Base-by-base conservation (phyloP, 2,888 invertebrate genomes). In the Parasteatoda lunata region DNA sequence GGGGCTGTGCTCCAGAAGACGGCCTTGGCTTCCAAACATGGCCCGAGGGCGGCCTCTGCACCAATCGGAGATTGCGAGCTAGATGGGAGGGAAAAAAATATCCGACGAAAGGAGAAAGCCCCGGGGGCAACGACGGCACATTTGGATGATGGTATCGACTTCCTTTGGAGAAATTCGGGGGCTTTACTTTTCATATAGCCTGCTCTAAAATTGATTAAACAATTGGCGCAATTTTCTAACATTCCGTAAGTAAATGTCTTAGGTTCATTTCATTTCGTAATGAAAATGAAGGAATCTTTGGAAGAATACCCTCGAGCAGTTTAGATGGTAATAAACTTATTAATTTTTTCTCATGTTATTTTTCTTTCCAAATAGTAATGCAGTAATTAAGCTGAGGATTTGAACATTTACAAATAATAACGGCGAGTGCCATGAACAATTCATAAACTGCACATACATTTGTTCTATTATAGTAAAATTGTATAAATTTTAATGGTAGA, bases 91-190 rank as follows among this genome's bases (percentile, higher is more conserved):
- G 45, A 30, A 48, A 66, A 82, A 78, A 78, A 80, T 76, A 71
- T 76, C 75, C 80, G 65, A 52, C 71, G 52, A 47, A 68, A 72
- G 64, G 70, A 76, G 75, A 68, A 30, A 4, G 64, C 45, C 79
- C 84, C 49, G 7, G 49, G 47, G 84, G 70, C 70, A 64, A 70
- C 71, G 81, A 81, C 77, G 72, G 70, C 75, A 79, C 75, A 71
- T 79, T 84, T 64, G 79, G 66, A 64, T 84, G 84, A 84, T 84
- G 79, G 69, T 84, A 84, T 84, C 84, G 78, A 78, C 73, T 73
- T 79, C 79, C 64, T 79, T 79, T 84, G 79, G 84, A 78, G 84
- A 84, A 66, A 51, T 84, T 71, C 45, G 45, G 82, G 76, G 69
- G 59, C 52, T 59, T 78, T 78, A 72, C 77, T 66, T 59, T 65